phyloP scores from a whole-genome alignment of 2,797 vertebrate genomes.

The Lemur catta region DNA sequence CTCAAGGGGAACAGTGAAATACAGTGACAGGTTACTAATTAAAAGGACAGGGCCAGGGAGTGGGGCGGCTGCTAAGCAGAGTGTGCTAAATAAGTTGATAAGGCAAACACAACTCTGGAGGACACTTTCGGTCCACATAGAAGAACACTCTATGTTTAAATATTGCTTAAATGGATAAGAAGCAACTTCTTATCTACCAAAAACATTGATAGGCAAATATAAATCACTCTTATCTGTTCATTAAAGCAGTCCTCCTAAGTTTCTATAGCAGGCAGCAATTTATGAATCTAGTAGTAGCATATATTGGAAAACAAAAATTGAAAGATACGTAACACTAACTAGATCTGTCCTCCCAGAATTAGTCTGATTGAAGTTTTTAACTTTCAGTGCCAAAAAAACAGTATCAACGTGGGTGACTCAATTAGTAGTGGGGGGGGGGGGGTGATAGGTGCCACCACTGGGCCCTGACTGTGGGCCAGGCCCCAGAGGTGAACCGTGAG shows the following conservation, averaged over 20 bases:
- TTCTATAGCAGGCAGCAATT: constrained; percentile 9
- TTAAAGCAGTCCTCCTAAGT: constrained; percentile 11
- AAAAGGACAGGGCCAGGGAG: neutral
- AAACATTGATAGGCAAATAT: neutral
- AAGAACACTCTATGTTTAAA: constrained; percentile 47
- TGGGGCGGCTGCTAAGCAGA: neutral
- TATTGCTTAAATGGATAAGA: constrained; percentile 1
- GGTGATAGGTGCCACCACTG: neutral
- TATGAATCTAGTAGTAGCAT: neutral
- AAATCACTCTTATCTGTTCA: neutral
- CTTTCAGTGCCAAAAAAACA: neutral
- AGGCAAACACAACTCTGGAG: neutral
- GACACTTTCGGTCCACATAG: neutral
- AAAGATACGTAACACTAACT: neutral
- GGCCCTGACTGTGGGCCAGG: neutral
- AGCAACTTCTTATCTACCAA: neutral
- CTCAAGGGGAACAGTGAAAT: constrained; percentile 6
- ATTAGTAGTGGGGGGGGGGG: too few species aligned
- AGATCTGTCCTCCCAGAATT: neutral
- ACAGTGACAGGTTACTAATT: constrained; percentile 27
- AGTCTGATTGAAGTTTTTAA: constrained; percentile 1
- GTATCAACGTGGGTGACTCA: neutral
- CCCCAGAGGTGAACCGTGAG: neutral
- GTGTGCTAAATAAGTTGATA: neutral
- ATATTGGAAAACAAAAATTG: neutral